Base-by-base conservation (phyloP, 2,888 invertebrate species). In the Argyresthia albistria region DNA sequence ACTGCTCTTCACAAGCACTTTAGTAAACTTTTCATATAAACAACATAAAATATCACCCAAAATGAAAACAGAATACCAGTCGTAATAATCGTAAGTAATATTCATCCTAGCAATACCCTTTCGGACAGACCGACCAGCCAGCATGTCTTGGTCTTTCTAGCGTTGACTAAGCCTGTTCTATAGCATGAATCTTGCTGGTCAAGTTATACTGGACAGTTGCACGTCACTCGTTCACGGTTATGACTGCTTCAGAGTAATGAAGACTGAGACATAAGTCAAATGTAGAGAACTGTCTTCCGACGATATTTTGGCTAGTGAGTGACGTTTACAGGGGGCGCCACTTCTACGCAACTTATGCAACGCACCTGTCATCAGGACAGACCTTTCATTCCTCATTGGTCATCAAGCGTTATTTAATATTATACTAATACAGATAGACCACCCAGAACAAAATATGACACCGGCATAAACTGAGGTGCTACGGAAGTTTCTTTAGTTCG, bases 81-180 rank as follows among this genome's bases (percentile, higher is more conserved):
- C 16, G 43, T 43, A 50, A 50, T 50, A 50, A 50, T 50, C 50
- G 43, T 50, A 50, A 50, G 50, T 50, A 50, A 50, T 50, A 43
- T 16, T 35, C 35, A 50, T 48, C 48, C 37, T 42, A 50, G 50
- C 25, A 42, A 36, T 50, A 50, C 37, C 48, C 37, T 48, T 48
- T 48, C 42, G 50, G 50, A 50, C 50, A 7, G 50, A 15, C 43
- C 50, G 16, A 11, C 11, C 42, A 35, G 15, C 50, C 50, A 50
- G 50, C 8, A 10, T 48, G 4, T 8, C 36, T 48, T 39, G 48
- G 14, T 15, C 48, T 37, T 37, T 8, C 25, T 9, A 37, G 15
- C 8, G 48, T 48, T 15, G 12, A 9, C 15, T 36, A 1, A 3
- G 36, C 9, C 7, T 25, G 25, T 25, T 6, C 25, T 4, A 25